These are phyloP conservation scores for Litocranius walleri DNA, from an alignment of 2,113 vertebrate species.

Conservation along the genomic window DNA sequence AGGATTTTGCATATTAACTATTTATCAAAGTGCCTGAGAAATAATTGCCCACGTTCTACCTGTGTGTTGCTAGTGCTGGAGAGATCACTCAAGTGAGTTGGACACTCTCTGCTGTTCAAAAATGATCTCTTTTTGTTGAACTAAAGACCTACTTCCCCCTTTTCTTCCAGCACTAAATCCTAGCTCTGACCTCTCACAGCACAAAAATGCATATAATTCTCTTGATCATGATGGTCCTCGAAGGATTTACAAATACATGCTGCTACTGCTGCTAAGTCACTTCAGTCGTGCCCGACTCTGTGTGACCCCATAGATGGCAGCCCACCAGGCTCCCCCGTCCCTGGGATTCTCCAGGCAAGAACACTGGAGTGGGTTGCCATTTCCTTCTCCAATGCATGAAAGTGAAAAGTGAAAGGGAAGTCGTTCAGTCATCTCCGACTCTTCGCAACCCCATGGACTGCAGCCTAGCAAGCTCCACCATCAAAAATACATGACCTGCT, in stretches of 20 bases:
- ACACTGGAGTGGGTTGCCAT: no score
- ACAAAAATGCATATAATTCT: background rate
- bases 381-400: no score
- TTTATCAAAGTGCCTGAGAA: background rate
- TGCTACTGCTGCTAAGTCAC: no score
- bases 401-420: no score
- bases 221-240: background rate
- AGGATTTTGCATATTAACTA: background rate
- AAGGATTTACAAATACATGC: background rate
- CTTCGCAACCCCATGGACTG: no score
- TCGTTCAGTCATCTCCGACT: fast-evolving
- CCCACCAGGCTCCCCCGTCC: no score
- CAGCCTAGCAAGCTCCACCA: no score
- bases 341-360: no score
- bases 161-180: background rate
- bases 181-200: background rate
- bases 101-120: background rate
- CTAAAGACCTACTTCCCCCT: background rate
- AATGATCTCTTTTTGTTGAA: background rate
- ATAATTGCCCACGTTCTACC: background rate
- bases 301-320: no score
- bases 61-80: background rate
- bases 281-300: no score
- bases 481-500: background rate
- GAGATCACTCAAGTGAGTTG: background rate